Evolutionary conservation across 2,888 invertebrate genomes (phyloP).

Genomic region (Busseola fusca): DNA sequence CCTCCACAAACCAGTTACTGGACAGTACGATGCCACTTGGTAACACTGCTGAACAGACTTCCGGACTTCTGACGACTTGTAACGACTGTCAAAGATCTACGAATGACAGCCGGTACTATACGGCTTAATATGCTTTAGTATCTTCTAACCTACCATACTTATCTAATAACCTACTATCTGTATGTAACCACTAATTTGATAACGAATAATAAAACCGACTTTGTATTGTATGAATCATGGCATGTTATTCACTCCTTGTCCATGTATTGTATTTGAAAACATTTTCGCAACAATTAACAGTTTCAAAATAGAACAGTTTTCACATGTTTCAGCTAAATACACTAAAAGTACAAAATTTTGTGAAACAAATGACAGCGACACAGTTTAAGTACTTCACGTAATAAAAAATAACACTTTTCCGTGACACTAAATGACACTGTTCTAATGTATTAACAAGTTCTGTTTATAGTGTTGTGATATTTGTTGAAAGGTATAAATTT

Average conservation of each 20-base stretch:
- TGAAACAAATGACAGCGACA: constrained; percentile 64
- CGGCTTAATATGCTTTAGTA: too few species aligned
- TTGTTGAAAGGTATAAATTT: constrained; percentile 36
- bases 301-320: constrained; percentile 32
- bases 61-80: too few species aligned
- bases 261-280: constrained; percentile 13
- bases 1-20: too few species aligned
- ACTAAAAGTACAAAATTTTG: constrained; percentile 63
- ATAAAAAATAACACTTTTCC: constrained; percentile 51
- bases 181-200: constrained; percentile 3
- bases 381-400: constrained; percentile 38
- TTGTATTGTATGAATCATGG: constrained; percentile 31
- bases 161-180: too few species aligned
- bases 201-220: constrained; percentile 1
- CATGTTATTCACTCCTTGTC: constrained; percentile 20
- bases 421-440: constrained; percentile 56
- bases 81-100: too few species aligned
- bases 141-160: too few species aligned
- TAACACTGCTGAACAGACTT: too few species aligned
- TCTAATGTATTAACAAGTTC: constrained; percentile 52
- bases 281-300: constrained; percentile 46
- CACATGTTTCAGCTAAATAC: constrained; percentile 53
- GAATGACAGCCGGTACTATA: too few species aligned
- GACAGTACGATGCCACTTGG: too few species aligned
- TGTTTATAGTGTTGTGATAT: constrained; percentile 22